Conservation (phyloP, 2,888 invertebrate genomes). For the Plagodis pulveraria region DNA sequence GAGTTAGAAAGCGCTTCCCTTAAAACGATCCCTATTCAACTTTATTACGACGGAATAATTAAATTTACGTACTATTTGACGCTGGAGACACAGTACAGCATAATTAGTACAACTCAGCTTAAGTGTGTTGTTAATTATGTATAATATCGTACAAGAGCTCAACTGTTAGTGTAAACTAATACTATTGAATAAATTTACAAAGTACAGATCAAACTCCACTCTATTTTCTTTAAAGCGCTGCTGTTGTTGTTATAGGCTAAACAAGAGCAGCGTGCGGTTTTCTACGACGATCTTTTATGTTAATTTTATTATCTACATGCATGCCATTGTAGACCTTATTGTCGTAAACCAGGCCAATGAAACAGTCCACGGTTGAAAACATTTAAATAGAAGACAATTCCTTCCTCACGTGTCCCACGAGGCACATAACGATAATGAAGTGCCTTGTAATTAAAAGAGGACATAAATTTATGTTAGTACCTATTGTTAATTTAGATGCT, state of each 20-base stretch:
- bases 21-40: too few relatives aligned
- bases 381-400: constrained; percentile 26
- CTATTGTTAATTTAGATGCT: constrained; percentile 26
- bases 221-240: constrained; percentile 5
- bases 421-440: constrained; percentile 35
- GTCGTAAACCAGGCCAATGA: constrained; percentile 27
- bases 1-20: too few relatives aligned
- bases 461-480: constrained; percentile 29
- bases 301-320: constrained; percentile 28
- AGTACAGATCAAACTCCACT: background rate
- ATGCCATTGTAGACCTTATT: constrained; percentile 23
- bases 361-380: constrained; percentile 19
- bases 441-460: constrained; percentile 35
- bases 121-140: too few relatives aligned
- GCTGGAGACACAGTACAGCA: too few relatives aligned
- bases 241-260: constrained; percentile 23
- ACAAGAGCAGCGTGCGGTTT: constrained; percentile 22
- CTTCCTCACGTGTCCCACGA: constrained; percentile 29
- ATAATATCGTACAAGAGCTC: too few relatives aligned
- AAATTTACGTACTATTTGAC: too few relatives aligned
- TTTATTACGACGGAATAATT: too few relatives aligned
- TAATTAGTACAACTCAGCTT: too few relatives aligned
- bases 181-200: too few relatives aligned
- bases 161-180: too few relatives aligned
- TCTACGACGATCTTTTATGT: constrained; percentile 27